Evolutionary conservation across 1,140 invertebrate species (phyloP).

Genomic region (Drosophila lowei): DNA sequence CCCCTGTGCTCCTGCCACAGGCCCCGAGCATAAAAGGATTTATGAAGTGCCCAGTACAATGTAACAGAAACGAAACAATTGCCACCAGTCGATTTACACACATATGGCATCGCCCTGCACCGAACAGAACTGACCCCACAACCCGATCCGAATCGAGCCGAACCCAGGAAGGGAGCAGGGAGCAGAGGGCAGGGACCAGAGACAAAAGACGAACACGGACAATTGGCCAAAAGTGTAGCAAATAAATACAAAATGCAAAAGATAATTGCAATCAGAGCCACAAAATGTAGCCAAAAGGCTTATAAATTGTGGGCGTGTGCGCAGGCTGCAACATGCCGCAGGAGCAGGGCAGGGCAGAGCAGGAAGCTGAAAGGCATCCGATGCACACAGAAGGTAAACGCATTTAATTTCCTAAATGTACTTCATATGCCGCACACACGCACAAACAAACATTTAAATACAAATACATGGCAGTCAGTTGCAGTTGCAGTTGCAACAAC

Average conservation of each 20-base stretch:
- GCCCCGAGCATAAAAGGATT: slow-evolving; percentile 33
- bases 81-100: slow-evolving; percentile 7
- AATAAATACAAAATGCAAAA: slow-evolving; percentile 81
- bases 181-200: slow-evolving; percentile 4
- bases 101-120: slow-evolving; percentile 7
- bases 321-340: slow-evolving; percentile 1
- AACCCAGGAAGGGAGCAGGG: slow-evolving; percentile 22
- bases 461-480: slow-evolving; percentile 35
- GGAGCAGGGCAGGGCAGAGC: neutral
- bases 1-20: neutral
- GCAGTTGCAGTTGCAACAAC: slow-evolving; percentile 43
- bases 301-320: slow-evolving; percentile 69
- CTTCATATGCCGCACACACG: slow-evolving; percentile 41
- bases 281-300: slow-evolving; percentile 79
- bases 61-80: too few relatives aligned
- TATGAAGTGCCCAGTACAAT: slow-evolving; percentile 11
- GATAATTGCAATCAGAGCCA: slow-evolving; percentile 80
- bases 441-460: slow-evolving; percentile 22
- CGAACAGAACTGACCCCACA: slow-evolving; percentile 1
- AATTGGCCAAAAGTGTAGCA: slow-evolving; percentile 78
- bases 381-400: slow-evolving; percentile 55
- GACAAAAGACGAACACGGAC: slow-evolving; percentile 53
- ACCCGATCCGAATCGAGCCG: too few relatives aligned
- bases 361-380: neutral
- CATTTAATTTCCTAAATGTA: slow-evolving; percentile 66